Base-by-base conservation (phyloP, 2,797 vertebrate species). In the Onychomys arenicola region DNA sequence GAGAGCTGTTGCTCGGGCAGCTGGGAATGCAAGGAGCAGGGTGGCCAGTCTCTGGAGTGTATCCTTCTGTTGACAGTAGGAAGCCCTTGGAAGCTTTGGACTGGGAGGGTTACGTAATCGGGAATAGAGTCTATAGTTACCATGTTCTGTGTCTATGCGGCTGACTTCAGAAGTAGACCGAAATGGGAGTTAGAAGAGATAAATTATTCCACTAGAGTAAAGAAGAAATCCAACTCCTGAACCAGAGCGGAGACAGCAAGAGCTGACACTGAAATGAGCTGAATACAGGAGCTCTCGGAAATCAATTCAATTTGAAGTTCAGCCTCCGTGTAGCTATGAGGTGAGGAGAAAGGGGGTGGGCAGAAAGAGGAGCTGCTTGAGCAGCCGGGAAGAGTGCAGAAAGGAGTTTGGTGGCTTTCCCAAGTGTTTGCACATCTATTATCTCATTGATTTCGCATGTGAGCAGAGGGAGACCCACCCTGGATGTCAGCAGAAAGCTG, bases 401-500 rank as follows among this genome's bases (percentile, higher is more conserved):
- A 4, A 29, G 46, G 34, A 40, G 86, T 8, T 37, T 43, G 83
- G 87, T 23, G 80, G 25, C 87, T 55, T 84, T 89, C 73, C 97
- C 84, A 32, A 80, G 71, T 76, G 81, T 76, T 90, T 93, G 61
- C 96, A 91, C 89, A 91, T 52, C 49, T 61, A 96, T 97, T 97
- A 97, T 90, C 96, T 97, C 97, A 97, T 3, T 63, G 97, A 85
- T 85, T 93, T 95, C 95, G 43, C 46, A 86, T 46, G 87, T 71
- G 40, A 94, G 94, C 10, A 8, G 40, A 88, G 90, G 0, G 34
- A 80, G 95, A 73, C 34, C 96, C 96, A 3, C 97, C 97, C 97
- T 96, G 92, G 89, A 23, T 9, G 82, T 97, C 96, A 78, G 91
- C 96, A 69, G 65, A 34, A 40, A 86, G 5, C 90, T 63, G 86